Base-by-base conservation (phyloP, 2,888 invertebrate species). In the Tinea pellionella region DNA sequence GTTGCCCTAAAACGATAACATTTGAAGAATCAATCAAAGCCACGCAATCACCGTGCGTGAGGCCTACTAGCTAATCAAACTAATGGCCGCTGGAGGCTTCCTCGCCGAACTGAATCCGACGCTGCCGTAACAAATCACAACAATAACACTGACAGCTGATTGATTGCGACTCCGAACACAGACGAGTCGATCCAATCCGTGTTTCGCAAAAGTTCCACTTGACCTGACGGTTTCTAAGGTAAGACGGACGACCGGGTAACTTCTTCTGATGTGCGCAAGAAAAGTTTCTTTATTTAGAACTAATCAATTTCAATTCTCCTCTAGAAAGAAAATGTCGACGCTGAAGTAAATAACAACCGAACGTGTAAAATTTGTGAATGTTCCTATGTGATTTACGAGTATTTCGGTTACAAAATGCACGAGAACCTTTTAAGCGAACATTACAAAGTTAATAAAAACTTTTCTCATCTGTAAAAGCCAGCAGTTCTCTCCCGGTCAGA, bases 21-120 rank as follows among this genome's bases (percentile, higher is more conserved):
- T 78, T 80, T 77, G 74, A 78, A 75, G 73, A 78, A 85, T 85
- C 81, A 82, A 85, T 85, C 84, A 81, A 77, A 79, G 78, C 71
- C 72, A 73, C 75, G 78, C 81, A 80, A 80, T 80, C 80, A 74
- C 70, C 74, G 73, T 74, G 73, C 79, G 79, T 80, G 78, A 75
- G 72, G 71, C 72, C 77, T 75, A 77, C 78, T 77, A 80, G 83
- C 81, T 83, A 83, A 84, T 82, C 81, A 82, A 78, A 77, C 78
- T 80, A 84, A 85, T 84, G 63, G 77, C 66, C 65, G 69, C 69
- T 67, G 69, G 37, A 37, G 72, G 73, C 73, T 73, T 71, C 72
- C 66, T 61, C 47, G 61, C 61, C 58, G 37, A 43, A 60, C 60
- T 47, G 30, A 29, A 24, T 15, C 51, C 43, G 47, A 59, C 43